Conservation (phyloP, 1,140 invertebrate species). For the Samia ricini region DNA sequence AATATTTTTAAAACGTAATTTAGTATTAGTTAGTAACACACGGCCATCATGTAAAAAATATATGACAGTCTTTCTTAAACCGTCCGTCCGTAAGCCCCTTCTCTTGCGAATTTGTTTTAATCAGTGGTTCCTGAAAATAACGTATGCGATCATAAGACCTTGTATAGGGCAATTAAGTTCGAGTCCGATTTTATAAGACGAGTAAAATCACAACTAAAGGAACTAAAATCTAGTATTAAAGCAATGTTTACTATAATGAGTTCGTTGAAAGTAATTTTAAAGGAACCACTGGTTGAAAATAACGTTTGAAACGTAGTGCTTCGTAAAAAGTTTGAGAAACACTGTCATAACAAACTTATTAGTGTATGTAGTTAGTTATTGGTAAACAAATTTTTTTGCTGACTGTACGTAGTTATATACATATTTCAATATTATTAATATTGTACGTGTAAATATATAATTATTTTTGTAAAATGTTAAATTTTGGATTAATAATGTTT, state of each 20-base stretch:
- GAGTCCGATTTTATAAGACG: no score
- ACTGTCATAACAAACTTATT: background rate
- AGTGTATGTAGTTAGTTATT: conserved; percentile 1
- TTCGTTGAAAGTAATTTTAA: no score
- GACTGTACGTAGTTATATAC: conserved; percentile 11
- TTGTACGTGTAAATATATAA: conserved; percentile 58
- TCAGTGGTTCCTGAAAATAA: background rate
- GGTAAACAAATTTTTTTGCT: background rate
- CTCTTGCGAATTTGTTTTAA: background rate
- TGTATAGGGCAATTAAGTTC: no score
- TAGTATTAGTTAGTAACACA: background rate
- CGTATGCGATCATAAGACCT: background rate
- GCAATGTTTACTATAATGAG: no score
- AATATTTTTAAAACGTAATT: conserved; percentile 2
- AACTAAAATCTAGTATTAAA: no score
- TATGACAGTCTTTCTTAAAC: background rate
- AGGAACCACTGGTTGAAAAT: no score
- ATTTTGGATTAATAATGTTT: conserved; percentile 65
- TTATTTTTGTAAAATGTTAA: conserved; percentile 71
- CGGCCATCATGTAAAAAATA: background rate
- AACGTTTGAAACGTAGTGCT: background rate
- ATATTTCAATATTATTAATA: conserved; percentile 9
- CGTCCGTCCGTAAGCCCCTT: background rate
- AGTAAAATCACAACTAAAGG: no score
- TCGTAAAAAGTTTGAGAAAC: background rate